phyloP scores from a whole-genome alignment of 2,113 vertebrate genomes.

The Pteruthius melanotis region DNA sequence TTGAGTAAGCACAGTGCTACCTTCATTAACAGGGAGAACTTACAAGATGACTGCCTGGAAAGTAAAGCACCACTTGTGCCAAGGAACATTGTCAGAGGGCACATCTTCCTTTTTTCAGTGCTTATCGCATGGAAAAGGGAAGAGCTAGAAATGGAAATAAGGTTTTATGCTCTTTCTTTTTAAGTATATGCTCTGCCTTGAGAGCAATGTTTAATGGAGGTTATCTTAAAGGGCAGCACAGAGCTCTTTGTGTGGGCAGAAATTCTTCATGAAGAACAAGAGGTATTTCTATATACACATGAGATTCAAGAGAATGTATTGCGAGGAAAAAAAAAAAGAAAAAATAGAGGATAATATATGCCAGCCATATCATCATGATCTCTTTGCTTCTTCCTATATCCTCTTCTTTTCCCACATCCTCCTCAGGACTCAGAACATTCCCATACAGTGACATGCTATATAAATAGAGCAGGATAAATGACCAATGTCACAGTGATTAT shows the following conservation, averaged over 20 bases:
- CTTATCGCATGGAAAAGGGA: background rate
- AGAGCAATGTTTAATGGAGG: background rate
- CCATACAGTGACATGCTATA: background rate
- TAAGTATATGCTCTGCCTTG: background rate
- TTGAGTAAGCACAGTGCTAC: background rate
- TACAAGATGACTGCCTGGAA: constrained; percentile 13
- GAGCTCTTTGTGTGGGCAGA: background rate
- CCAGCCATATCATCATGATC: background rate
- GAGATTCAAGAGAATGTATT: background rate
- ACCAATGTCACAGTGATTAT: background rate
- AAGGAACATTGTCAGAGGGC: background rate
- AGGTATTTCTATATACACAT: background rate
- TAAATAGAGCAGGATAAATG: background rate
- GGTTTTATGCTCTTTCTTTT: background rate
- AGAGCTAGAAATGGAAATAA: background rate
- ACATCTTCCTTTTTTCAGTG: background rate
- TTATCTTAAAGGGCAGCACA: background rate
- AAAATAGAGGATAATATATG: background rate
- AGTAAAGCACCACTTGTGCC: background rate
- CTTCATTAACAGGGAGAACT: background rate
- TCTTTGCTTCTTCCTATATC: background rate
- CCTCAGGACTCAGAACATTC: background rate
- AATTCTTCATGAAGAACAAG: background rate
- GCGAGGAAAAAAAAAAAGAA: fast-evolving
- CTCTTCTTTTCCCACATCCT: background rate